A percentile compares a stretch with the other conserved stretches of the same genome.
phyloP scores from a whole-genome alignment of 2,797 vertebrate species.

The Leontocebus nigricollis region DNA sequence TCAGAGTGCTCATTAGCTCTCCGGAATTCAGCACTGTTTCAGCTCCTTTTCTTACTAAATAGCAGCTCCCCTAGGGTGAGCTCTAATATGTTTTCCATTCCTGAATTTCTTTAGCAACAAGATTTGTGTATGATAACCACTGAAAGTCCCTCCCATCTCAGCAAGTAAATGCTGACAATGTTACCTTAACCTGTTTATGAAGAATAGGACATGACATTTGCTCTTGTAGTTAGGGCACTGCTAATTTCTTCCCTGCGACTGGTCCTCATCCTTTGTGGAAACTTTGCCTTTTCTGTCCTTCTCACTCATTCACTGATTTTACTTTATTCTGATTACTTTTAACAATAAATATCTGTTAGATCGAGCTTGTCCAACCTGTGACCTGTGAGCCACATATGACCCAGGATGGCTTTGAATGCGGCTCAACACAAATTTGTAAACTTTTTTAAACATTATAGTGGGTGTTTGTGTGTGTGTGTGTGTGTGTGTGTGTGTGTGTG shows the following conservation, averaged over 20 bases:
- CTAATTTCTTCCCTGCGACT: neutral
- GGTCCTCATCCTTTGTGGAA: neutral
- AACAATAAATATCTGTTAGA: neutral
- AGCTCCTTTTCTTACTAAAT: neutral
- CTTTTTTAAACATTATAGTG: neutral
- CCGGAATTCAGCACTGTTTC: neutral
- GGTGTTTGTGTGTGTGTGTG: too few species aligned
- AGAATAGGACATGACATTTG: neutral
- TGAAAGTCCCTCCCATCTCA: neutral
- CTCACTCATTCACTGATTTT: neutral
- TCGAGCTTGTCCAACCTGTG: neutral
- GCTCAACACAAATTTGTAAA: neutral
- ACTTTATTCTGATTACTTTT: neutral
- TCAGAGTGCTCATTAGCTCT: conserved; percentile 54
- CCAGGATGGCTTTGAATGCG: neutral
- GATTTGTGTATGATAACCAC: neutral
- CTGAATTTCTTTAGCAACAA: neutral
- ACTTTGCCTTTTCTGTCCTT: neutral
- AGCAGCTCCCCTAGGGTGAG: neutral
- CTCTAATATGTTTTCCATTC: neutral
- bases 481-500: too few species aligned
- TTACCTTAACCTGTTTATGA: conserved; percentile 10
- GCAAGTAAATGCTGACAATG: neutral
- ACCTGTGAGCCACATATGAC: neutral
- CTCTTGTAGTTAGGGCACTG: neutral